phyloP scores from a whole-genome alignment of 2,888 invertebrate species.

The Eilema depressum region DNA sequence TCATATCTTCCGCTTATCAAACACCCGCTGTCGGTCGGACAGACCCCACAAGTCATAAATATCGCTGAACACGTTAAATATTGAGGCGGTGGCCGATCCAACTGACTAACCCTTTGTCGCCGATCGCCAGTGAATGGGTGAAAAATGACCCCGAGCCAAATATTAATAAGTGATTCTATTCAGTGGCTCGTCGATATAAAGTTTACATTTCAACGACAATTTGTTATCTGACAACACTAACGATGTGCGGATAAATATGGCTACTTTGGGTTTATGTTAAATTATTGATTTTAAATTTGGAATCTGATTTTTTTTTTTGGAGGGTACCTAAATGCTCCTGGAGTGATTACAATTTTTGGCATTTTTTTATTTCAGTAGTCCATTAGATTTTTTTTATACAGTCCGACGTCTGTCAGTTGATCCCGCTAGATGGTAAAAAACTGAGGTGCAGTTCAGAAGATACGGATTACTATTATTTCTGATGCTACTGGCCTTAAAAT shows the following conservation, averaged over 20 bases:
- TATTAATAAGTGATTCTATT: conserved; percentile 54
- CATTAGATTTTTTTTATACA: too few species aligned
- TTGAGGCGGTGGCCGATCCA: conserved; percentile 49
- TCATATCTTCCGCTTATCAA: background rate
- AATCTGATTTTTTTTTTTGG: background rate
- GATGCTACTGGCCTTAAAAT: too few species aligned
- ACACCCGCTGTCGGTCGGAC: conserved; percentile 31
- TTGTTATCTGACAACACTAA: conserved; percentile 50
- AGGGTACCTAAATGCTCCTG: background rate
- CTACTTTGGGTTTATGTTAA: conserved; percentile 15
- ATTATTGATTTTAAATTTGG: conserved; percentile 14
- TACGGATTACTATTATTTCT: too few species aligned
- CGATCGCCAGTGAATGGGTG: conserved; percentile 55
- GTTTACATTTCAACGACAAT: conserved; percentile 53
- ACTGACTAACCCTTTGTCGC: conserved; percentile 59
- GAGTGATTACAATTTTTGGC: background rate
- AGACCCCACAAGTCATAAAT: conserved; percentile 46
- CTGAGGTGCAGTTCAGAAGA: too few species aligned
- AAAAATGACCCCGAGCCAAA: conserved; percentile 60
- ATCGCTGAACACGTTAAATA: conserved; percentile 64
- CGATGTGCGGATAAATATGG: conserved; percentile 39
- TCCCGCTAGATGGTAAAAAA: too few species aligned
- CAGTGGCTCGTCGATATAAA: conserved; percentile 42
- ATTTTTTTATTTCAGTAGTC: background rate
- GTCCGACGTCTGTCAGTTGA: too few species aligned